A percentile compares a stretch with the other conserved stretches of the same genome.
Evolutionary conservation across 2,888 invertebrate genomes (phyloP).

Genomic region (Idaea biselata): DNA sequence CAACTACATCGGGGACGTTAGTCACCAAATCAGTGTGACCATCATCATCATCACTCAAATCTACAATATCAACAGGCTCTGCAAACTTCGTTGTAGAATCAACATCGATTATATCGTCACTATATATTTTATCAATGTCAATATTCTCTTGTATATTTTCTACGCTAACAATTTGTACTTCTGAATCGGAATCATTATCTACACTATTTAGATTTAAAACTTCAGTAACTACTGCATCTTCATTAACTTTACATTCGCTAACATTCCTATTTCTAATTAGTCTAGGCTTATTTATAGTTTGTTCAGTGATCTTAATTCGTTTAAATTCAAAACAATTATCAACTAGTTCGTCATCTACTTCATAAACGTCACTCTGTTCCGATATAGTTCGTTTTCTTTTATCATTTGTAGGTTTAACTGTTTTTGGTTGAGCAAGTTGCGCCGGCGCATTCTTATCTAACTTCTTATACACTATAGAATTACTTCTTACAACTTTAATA

Average conservation of each 20-base stretch:
- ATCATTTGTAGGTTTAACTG: slow-evolving; percentile 41
- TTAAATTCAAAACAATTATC: slow-evolving; percentile 71
- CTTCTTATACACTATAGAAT: slow-evolving; percentile 71
- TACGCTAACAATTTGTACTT: slow-evolving; percentile 67
- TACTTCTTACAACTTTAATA: slow-evolving; percentile 70
- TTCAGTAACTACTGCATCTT: slow-evolving; percentile 24
- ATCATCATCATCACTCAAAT: slow-evolving; percentile 62
- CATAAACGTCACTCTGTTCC: slow-evolving; percentile 60
- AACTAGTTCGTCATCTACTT: slow-evolving; percentile 60
- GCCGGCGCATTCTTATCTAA: slow-evolving; percentile 48
- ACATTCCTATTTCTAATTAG: slow-evolving; percentile 58
- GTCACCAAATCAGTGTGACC: slow-evolving; percentile 54
- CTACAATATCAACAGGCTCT: slow-evolving; percentile 59
- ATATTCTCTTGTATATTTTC: slow-evolving; percentile 42
- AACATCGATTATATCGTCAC: slow-evolving; percentile 60
- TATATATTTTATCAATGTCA: slow-evolving; percentile 45
- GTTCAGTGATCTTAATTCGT: slow-evolving; percentile 58
- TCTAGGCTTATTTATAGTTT: slow-evolving; percentile 51
- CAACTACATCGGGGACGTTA: slow-evolving; percentile 71
- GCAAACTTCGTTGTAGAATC: slow-evolving; percentile 45
- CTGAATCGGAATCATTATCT: slow-evolving; percentile 61
- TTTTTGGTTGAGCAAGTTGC: slow-evolving; percentile 38
- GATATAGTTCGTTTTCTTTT: slow-evolving; percentile 66
- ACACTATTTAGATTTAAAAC: slow-evolving; percentile 40
- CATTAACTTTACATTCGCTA: slow-evolving; percentile 41